Evolutionary conservation across 2,797 vertebrate genomes (phyloP).

Genomic region (Emydoidea blandingii): DNA sequence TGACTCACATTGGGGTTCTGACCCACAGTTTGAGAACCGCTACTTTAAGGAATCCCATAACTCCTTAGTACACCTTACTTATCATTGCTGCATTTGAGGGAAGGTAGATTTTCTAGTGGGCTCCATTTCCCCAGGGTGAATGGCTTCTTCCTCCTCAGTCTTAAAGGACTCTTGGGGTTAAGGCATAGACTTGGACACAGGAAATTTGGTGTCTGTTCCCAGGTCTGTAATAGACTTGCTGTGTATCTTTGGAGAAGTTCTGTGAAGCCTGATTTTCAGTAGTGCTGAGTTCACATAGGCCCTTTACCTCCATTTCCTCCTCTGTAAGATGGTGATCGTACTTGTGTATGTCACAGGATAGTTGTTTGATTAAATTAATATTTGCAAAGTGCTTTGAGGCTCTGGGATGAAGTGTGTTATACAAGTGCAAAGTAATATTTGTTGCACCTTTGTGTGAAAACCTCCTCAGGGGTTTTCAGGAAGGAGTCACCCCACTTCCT

Average conservation of each 20-base stretch:
- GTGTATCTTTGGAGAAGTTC: background rate
- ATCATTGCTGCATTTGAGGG: background rate
- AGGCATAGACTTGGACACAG: background rate
- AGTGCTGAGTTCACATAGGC: background rate
- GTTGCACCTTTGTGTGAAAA: background rate
- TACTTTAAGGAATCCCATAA: background rate
- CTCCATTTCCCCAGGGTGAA: background rate
- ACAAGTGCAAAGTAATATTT: background rate
- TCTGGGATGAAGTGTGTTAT: background rate
- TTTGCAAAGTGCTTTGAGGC: background rate
- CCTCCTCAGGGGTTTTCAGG: background rate
- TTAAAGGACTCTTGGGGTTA: background rate
- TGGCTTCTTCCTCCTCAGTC: background rate
- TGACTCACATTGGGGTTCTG: too few relatives aligned
- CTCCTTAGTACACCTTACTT: background rate
- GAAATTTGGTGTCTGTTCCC: background rate
- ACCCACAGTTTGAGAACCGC: too few relatives aligned
- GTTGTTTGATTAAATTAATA: background rate
- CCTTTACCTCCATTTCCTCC: background rate
- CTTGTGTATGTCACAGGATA: background rate
- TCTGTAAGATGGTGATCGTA: background rate
- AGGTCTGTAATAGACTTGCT: background rate
- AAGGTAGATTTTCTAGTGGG: background rate
- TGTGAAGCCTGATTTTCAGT: background rate
- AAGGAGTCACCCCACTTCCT: background rate